A percentile compares a stretch with the other conserved stretches of the same genome.
Evolutionary conservation across 2,888 invertebrate species (phyloP).

Genomic region (Drosophila longiperda): DNA sequence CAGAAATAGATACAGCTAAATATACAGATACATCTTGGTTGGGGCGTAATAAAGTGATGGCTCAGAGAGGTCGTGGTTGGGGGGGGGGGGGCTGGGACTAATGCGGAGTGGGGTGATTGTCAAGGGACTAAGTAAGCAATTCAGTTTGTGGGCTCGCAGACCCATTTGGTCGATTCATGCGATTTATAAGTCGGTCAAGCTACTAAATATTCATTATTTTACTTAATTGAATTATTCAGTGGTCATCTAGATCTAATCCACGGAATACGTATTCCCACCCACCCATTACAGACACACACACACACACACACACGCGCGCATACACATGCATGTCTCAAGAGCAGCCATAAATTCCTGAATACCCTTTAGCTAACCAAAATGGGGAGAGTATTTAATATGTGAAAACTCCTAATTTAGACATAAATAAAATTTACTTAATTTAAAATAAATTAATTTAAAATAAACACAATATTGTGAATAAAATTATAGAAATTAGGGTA

Average conservation of each 20-base stretch:
- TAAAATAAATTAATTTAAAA: too few species aligned
- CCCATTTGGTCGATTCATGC: constrained; percentile 5
- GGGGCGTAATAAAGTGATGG: background rate
- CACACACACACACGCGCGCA: background rate
- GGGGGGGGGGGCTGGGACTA: too few species aligned
- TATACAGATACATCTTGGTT: constrained; percentile 9
- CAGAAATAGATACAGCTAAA: constrained; percentile 9
- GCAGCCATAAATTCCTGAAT: background rate
- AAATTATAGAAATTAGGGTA: background rate
- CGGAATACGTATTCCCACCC: constrained; percentile 19
- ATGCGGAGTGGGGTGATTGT: background rate
- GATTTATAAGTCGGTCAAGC: constrained; percentile 35
- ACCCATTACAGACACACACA: constrained; percentile 8
- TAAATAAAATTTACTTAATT: too few species aligned
- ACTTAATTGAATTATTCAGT: constrained; percentile 77
- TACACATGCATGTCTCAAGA: constrained; percentile 10
- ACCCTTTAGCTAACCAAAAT: background rate
- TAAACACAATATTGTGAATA: background rate
- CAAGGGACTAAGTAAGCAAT: constrained; percentile 9
- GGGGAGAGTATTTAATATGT: background rate
- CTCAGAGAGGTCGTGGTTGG: background rate
- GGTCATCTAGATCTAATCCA: constrained; percentile 37
- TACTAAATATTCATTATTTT: constrained; percentile 77
- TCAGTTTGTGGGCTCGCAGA: background rate
- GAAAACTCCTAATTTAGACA: too few species aligned